A percentile compares a stretch with the other conserved stretches of the same genome.
phyloP scores from a whole-genome alignment of 2,797 vertebrate genomes.

The Taenioides sp. region DNA sequence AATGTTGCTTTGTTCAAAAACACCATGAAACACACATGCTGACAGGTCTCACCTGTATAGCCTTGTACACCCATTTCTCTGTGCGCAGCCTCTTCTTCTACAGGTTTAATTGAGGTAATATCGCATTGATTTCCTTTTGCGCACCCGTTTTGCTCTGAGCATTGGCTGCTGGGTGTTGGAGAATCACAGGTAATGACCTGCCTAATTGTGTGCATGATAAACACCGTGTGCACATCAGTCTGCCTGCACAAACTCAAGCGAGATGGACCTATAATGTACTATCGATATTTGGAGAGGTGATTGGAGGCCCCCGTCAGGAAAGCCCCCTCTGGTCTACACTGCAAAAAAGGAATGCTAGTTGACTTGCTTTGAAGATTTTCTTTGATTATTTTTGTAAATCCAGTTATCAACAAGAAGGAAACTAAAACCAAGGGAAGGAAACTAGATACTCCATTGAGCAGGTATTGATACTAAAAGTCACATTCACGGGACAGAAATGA shows the following conservation, averaged over 20 bases:
- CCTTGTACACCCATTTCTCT: conserved; percentile 13
- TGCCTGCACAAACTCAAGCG: conserved; percentile 46
- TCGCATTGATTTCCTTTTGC: conserved; percentile 64
- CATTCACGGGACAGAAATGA: too few species aligned
- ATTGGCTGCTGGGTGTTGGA: conserved; percentile 50
- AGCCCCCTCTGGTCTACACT: neutral
- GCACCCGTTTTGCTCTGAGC: conserved; percentile 38
- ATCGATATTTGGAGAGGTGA: conserved; percentile 29
- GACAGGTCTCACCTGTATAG: neutral
- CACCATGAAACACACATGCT: neutral
- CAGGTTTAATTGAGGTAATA: conserved; percentile 69
- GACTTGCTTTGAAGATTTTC: too few species aligned
- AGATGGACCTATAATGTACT: conserved; percentile 33
- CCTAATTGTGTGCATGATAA: conserved; percentile 72
- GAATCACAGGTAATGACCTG: conserved; percentile 62
- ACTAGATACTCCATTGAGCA: too few species aligned
- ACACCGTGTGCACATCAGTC: conserved; percentile 68
- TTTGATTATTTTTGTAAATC: too few species aligned
- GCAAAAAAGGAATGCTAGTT: neutral
- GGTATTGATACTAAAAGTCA: too few species aligned
- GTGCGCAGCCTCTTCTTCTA: conserved; percentile 29
- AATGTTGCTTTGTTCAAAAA: neutral
- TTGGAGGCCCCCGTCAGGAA: conserved; percentile 6
- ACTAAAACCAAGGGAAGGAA: too few species aligned
- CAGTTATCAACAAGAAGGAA: too few species aligned